Evolutionary conservation across 1,140 invertebrate species (phyloP).

Genomic region (Saccostrea echinata): DNA sequence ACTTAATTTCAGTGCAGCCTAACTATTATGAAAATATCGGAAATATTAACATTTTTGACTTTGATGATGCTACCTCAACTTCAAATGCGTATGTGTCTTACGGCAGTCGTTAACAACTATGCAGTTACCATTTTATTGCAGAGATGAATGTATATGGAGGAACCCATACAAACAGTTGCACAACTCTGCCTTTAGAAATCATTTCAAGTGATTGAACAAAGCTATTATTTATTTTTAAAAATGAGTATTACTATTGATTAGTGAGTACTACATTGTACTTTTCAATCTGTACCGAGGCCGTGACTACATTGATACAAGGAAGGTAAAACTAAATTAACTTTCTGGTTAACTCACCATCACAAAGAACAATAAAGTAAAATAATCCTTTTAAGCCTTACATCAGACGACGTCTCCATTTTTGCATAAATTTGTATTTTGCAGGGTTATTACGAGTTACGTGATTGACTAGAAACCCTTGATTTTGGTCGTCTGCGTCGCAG

Average conservation of each 20-base stretch:
- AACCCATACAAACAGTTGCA: no score
- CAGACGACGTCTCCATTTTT: background rate
- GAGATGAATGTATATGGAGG: no score
- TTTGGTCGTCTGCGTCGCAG: background rate
- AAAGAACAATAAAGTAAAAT: background rate
- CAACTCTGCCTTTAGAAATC: background rate
- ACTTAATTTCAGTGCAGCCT: background rate
- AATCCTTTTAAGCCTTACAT: background rate
- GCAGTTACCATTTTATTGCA: background rate
- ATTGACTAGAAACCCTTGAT: background rate
- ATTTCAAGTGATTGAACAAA: background rate
- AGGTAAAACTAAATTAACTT: background rate
- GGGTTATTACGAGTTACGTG: constrained; percentile 18
- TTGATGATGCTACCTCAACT: background rate
- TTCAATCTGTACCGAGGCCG: background rate
- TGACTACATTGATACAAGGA: constrained; percentile 3
- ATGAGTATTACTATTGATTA: background rate
- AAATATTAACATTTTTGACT: background rate
- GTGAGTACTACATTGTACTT: background rate
- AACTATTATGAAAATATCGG: background rate
- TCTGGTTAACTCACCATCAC: background rate
- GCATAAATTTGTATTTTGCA: background rate
- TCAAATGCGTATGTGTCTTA: background rate
- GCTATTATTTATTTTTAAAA: background rate
- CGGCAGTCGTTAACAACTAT: background rate